These are phyloP conservation scores for Drosophila cardini DNA, from an alignment of 1,140 invertebrate species.

Conservation along the genomic window DNA sequence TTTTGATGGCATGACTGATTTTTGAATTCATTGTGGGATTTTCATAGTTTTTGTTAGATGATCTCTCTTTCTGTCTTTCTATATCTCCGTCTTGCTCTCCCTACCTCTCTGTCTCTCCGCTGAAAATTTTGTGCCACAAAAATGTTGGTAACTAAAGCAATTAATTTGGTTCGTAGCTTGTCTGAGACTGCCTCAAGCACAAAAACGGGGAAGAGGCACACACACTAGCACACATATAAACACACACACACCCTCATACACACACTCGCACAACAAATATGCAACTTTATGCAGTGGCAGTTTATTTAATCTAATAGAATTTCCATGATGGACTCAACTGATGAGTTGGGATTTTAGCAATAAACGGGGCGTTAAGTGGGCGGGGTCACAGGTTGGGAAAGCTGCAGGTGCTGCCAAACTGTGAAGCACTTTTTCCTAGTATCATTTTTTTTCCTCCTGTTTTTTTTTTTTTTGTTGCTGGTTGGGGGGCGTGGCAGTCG, in stretches of 20 bases:
- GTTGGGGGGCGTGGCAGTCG: slow-evolving; percentile 55
- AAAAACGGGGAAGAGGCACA: not conserved
- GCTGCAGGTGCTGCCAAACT: slow-evolving; percentile 41
- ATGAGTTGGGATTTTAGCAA: not conserved
- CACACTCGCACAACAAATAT: slow-evolving; percentile 16
- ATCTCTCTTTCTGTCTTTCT: too few relatives aligned
- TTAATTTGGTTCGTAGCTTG: slow-evolving; percentile 43
- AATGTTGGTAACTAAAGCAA: slow-evolving; percentile 41
- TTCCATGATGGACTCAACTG: slow-evolving; percentile 33
- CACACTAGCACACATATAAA: slow-evolving; percentile 9
- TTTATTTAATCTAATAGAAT: slow-evolving; percentile 78
- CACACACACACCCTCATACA: slow-evolving; percentile 1
- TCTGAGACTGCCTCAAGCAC: slow-evolving; percentile 39
- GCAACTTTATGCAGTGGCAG: slow-evolving; percentile 54
- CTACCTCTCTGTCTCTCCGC: not conserved
- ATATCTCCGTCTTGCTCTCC: too few relatives aligned
- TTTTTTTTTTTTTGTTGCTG: not conserved
- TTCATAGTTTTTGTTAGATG: too few relatives aligned
- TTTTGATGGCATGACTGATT: too few relatives aligned
- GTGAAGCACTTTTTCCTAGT: not conserved
- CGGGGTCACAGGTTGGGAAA: slow-evolving; percentile 8
- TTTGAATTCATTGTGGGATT: too few relatives aligned
- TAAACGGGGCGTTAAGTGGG: not conserved
- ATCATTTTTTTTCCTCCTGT: not conserved
- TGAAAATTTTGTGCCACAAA: slow-evolving; percentile 13